Percentiles rank a stretch among this genome's conserved stretches.
These are phyloP conservation scores for Babylonia areolata DNA, from an alignment of 1,140 invertebrate genomes.

Conservation along the genomic window DNA sequence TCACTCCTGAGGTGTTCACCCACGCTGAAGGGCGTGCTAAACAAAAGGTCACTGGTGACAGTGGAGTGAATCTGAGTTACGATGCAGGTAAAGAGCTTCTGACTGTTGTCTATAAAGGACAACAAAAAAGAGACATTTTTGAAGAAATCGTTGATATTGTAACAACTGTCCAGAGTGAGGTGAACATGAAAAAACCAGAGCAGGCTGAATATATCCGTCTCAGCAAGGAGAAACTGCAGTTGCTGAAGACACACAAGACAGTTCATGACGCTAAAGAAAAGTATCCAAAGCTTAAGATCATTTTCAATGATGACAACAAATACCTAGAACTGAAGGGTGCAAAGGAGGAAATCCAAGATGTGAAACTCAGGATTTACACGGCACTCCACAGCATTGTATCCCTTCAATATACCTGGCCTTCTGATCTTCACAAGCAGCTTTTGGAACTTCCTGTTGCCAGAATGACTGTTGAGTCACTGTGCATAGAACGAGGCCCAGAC, in stretches of 20 bases:
- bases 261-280: not conserved
- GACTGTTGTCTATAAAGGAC: not conserved
- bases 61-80: not conserved
- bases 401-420: not conserved
- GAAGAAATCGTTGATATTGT: not conserved
- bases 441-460: not conserved
- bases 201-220: not conserved
- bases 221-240: not conserved
- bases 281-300: not conserved
- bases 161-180: not conserved
- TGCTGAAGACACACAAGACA: not conserved
- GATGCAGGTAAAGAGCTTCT: not conserved
- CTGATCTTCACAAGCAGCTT: not conserved
- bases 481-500: not conserved
- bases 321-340: not conserved
- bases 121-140: not conserved
- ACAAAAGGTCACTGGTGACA: not conserved
- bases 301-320: not conserved
- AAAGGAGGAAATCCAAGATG: not conserved
- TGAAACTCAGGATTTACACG: not conserved
- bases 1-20: not conserved
- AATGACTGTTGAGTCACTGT: not conserved
- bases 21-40: not conserved
- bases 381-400: not conserved
- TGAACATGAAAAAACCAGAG: not conserved